Evolutionary conservation across 92 coral and sea anemone genomes (phyloP).

Genomic region (Parazoanthus darwini): DNA sequence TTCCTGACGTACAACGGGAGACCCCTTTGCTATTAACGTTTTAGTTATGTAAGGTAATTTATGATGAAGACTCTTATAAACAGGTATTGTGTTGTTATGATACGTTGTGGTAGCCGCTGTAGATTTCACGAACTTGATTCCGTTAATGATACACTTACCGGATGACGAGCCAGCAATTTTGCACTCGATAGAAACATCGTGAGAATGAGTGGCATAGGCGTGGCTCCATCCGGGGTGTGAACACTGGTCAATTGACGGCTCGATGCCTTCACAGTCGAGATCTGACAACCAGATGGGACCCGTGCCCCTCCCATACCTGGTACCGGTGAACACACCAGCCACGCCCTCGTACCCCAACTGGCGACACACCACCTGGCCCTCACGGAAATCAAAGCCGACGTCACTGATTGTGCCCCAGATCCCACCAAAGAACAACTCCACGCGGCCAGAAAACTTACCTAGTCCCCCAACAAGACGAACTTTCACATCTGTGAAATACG

Average conservation of each 20-base stretch:
- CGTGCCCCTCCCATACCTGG: background rate
- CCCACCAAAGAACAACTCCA: slow-evolving; percentile 6
- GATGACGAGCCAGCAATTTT: background rate
- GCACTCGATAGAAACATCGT: slow-evolving; percentile 18
- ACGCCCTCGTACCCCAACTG: slow-evolving; percentile 23
- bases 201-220: background rate
- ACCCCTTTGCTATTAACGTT: no score
- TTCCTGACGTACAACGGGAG: no score
- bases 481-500: background rate
- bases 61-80: no score
- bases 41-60: no score
- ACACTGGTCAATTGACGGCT: background rate
- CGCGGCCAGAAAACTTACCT: slow-evolving; percentile 16
- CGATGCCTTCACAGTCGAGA: slow-evolving; percentile 6
- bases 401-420: slow-evolving; percentile 27
- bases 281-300: slow-evolving; percentile 16
- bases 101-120: no score
- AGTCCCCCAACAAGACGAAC: slow-evolving; percentile 16
- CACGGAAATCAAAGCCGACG: slow-evolving; percentile 15
- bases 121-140: background rate
- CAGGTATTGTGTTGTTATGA: no score
- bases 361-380: slow-evolving; percentile 22
- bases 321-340: slow-evolving; percentile 19
- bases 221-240: slow-evolving; percentile 1
- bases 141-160: background rate